phyloP scores from a whole-genome alignment of 2,888 invertebrate species.

The Sesia bembeciformis region DNA sequence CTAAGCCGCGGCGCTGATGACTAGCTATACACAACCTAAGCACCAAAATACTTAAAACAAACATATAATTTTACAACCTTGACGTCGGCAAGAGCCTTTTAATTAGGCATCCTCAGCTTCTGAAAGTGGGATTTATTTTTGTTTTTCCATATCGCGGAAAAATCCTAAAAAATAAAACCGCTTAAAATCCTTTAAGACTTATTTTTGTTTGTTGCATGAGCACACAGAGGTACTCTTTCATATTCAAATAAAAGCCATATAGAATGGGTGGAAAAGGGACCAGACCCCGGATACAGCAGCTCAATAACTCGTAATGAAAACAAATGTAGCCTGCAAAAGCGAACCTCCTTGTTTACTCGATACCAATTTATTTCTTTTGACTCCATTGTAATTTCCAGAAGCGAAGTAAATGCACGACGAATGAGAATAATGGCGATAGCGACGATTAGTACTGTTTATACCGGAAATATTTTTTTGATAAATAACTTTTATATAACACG shows the following conservation, averaged over 20 bases:
- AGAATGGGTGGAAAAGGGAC: conserved; percentile 18
- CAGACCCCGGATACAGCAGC: conserved; percentile 23
- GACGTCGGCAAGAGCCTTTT: neutral
- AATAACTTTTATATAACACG: no score
- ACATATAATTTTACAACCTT: neutral
- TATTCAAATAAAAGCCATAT: conserved; percentile 12
- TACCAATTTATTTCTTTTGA: conserved; percentile 36
- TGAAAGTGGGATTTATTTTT: neutral
- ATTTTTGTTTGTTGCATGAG: no score
- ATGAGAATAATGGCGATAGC: no score
- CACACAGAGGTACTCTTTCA: conserved; percentile 2
- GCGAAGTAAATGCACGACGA: conserved; percentile 13
- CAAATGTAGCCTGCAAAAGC: conserved; percentile 46
- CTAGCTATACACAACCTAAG: neutral
- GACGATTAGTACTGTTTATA: no score
- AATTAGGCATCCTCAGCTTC: neutral
- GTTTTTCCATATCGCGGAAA: neutral
- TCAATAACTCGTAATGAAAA: conserved; percentile 58
- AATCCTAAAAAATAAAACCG: neutral
- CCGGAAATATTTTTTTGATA: no score
- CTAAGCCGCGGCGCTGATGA: neutral
- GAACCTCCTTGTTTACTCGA: conserved; percentile 46
- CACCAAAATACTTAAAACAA: neutral
- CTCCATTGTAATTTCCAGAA: conserved; percentile 41
- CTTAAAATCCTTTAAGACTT: no score